Conservation (phyloP, 1,140 invertebrate species). For the Luehdorfia chinensis region DNA sequence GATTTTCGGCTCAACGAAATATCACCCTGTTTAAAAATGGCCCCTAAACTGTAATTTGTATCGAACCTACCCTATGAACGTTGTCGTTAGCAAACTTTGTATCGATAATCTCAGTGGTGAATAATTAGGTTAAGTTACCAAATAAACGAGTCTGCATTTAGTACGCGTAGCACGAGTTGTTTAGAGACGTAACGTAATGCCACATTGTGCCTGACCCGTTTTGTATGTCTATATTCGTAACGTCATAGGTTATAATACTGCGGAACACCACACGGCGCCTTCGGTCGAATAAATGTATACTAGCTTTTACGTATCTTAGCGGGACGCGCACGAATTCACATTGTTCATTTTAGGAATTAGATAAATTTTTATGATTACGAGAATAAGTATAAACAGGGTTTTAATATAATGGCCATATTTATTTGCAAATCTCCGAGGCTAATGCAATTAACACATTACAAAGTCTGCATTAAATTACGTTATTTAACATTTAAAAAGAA, state of each 20-base stretch:
- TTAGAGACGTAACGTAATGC: slow-evolving; percentile 34
- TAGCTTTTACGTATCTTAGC: background rate
- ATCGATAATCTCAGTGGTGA: slow-evolving; percentile 42
- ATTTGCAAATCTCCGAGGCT: background rate
- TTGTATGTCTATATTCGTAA: slow-evolving; percentile 38
- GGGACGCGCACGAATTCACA: slow-evolving; percentile 9
- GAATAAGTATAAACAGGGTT: slow-evolving; percentile 11
- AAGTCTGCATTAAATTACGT: no score
- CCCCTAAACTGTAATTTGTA: slow-evolving; percentile 3
- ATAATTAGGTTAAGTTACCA: slow-evolving; percentile 60
- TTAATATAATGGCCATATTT: background rate
- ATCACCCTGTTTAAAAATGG: background rate
- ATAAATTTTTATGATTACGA: background rate
- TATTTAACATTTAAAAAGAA: no score
- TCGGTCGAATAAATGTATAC: slow-evolving; percentile 13
- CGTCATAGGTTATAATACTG: slow-evolving; percentile 34
- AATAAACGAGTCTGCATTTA: slow-evolving; percentile 64
- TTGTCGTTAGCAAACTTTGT: background rate
- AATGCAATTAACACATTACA: no score
- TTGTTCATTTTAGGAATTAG: no score
- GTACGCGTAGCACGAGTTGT: slow-evolving; percentile 49
- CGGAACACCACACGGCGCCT: slow-evolving; percentile 39
- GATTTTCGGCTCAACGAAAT: slow-evolving; percentile 21
- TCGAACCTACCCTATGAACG: slow-evolving; percentile 2
- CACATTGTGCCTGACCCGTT: slow-evolving; percentile 65